These are phyloP conservation scores for Hoplostethus mediterraneus DNA, from an alignment of 2,797 vertebrate species.

Conservation along the genomic window DNA sequence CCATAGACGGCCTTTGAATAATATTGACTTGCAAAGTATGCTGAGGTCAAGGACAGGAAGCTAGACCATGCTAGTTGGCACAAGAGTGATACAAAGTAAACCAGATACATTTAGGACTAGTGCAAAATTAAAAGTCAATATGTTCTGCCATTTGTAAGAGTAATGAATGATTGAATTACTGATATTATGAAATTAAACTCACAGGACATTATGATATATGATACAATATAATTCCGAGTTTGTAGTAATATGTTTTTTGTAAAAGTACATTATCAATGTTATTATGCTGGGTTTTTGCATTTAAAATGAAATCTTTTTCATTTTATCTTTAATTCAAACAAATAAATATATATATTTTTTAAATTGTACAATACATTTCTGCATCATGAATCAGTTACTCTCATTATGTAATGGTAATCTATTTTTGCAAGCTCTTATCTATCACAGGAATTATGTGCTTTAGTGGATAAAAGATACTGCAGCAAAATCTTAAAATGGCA, in stretches of 20 bases:
- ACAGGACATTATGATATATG: neutral
- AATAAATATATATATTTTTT: constrained; percentile 25
- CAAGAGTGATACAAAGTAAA: constrained; percentile 75
- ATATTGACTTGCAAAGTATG: constrained; percentile 86
- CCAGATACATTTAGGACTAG: constrained; percentile 57
- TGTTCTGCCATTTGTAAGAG: constrained; percentile 45
- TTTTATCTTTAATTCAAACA: constrained; percentile 15
- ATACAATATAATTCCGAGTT: constrained; percentile 14
- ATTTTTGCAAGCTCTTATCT: constrained; percentile 56
- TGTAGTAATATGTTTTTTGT: constrained; percentile 1
- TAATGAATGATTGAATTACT: constrained; percentile 39
- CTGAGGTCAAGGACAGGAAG: constrained; percentile 81
- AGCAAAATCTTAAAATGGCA: constrained; percentile 13
- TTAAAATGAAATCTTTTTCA: constrained; percentile 29
- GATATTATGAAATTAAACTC: constrained; percentile 20
- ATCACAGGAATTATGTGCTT: constrained; percentile 53
- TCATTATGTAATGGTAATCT: constrained; percentile 47
- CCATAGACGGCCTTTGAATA: constrained; percentile 86
- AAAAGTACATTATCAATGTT: constrained; percentile 32
- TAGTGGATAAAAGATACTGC: constrained; percentile 59
- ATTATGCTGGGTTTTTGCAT: neutral
- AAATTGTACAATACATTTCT: constrained; percentile 23
- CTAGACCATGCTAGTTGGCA: constrained; percentile 65
- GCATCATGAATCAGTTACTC: constrained; percentile 46
- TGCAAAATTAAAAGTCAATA: constrained; percentile 55